These are phyloP conservation scores for Drosophila longiperda DNA, from an alignment of 2,888 invertebrate genomes.

Conservation along the genomic window DNA sequence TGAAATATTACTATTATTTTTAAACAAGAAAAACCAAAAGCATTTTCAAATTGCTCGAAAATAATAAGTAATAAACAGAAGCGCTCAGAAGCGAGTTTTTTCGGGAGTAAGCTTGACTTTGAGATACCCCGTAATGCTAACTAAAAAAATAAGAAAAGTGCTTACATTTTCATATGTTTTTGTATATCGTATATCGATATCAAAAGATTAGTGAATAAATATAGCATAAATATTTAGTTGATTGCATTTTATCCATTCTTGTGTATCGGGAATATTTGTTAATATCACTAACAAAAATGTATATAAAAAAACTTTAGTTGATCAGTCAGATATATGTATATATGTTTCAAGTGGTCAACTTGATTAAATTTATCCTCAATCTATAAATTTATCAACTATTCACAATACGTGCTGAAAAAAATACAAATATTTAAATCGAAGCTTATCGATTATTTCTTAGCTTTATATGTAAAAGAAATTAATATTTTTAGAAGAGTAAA, in stretches of 20 bases:
- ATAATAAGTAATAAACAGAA: constrained; percentile 32
- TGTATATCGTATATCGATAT: background rate
- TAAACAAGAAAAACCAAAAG: constrained; percentile 55
- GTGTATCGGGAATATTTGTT: background rate
- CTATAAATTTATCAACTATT: background rate
- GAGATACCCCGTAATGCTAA: background rate
- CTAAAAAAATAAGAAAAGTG: background rate
- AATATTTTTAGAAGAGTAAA: background rate
- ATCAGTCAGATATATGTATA: background rate
- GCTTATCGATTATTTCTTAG: background rate
- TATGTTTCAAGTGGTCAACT: background rate
- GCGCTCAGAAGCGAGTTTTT: too few relatives aligned
- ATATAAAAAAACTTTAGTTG: background rate
- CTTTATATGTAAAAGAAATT: too few relatives aligned
- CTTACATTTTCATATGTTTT: background rate
- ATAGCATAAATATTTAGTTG: background rate
- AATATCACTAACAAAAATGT: background rate
- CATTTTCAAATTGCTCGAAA: constrained; percentile 52
- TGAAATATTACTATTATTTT: constrained; percentile 50
- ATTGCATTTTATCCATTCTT: background rate
- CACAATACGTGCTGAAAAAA: background rate
- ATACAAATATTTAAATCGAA: background rate
- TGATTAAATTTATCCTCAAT: too few relatives aligned
- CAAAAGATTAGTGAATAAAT: background rate
- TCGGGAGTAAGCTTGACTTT: background rate